Percentiles rank a stretch among this genome's conserved stretches.
phyloP scores from a whole-genome alignment of 1,140 invertebrate species.

The Octopus sinensis region DNA sequence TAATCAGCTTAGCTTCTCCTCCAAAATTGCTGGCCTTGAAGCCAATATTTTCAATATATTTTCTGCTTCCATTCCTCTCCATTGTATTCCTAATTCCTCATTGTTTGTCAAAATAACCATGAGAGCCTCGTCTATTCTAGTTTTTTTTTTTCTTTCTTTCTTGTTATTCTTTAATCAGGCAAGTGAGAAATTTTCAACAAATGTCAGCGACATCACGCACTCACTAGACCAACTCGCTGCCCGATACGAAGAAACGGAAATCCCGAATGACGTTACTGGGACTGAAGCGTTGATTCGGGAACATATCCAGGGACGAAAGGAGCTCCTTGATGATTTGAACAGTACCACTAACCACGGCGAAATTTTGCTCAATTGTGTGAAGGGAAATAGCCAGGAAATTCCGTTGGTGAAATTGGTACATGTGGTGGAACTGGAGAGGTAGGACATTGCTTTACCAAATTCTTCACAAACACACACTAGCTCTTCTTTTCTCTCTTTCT shows the following conservation, averaged over 20 bases:
- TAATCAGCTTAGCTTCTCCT: too few relatives aligned
- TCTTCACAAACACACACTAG: too few relatives aligned
- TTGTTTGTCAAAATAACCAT: too few relatives aligned
- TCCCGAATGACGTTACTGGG: slow-evolving; percentile 77
- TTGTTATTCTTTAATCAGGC: slow-evolving; percentile 63
- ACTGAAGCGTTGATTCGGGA: slow-evolving; percentile 52
- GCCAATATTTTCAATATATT: too few relatives aligned
- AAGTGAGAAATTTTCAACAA: slow-evolving; percentile 87
- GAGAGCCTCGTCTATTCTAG: too few relatives aligned
- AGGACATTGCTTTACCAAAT: slow-evolving; percentile 18
- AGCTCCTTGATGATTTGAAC: slow-evolving; percentile 74
- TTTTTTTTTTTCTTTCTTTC: background rate
- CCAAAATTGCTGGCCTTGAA: too few relatives aligned
- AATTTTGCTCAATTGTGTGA: slow-evolving; percentile 65
- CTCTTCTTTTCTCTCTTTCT: too few relatives aligned
- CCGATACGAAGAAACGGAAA: slow-evolving; percentile 70
- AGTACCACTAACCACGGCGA: slow-evolving; percentile 81
- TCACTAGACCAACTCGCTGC: slow-evolving; percentile 65
- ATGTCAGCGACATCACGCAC: slow-evolving; percentile 82
- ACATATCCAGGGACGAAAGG: slow-evolving; percentile 61
- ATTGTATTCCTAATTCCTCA: background rate
- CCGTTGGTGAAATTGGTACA: slow-evolving; percentile 66
- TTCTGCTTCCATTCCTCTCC: too few relatives aligned
- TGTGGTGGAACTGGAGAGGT: slow-evolving; percentile 89
- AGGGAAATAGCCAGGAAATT: slow-evolving; percentile 49